Evolutionary conservation across 2,113 vertebrate species (phyloP), one percentile per base, ranked within the genome.

Genomic region (Rhea pennata): DNA sequence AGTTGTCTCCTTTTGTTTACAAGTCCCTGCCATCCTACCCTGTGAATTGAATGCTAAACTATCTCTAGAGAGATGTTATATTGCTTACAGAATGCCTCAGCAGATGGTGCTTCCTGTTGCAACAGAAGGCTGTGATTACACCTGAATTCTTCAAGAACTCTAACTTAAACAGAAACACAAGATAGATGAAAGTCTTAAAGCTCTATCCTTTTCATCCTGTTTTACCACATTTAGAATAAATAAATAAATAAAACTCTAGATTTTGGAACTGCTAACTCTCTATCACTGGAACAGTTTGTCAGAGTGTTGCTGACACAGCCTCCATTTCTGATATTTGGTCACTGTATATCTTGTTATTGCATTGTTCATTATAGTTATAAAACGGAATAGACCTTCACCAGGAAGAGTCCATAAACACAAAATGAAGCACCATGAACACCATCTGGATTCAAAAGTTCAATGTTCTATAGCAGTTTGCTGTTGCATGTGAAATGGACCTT

Each of bases 1-100:
- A 91, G 96, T 97, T 98, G 96, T 97, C 97, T 98, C 96, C 97
- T 97, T 98, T 98, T 98, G 98, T 98, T 98, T 98, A 98, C 97
- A 98, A 98, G 96, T 97, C 96, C 90, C 97, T 97, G 97, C 97
- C 97, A 98, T 98, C 95, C 93, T 98, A 98, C 97, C 98, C 95
- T 98, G 98, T 98, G 98, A 98, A 98, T 95, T 98, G 98, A 98
- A 98, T 98, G 98, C 98, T 98, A 98, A 99, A 97, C 97, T 97
- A 88, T 98, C 98, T 98, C 98, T 95, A 83, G 98, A 98, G 98
- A 98, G 96, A 98, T 78, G 56, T 98, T 97, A 97, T 97, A 98
- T 97, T 97, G 97, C 97, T 97, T 98, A 97, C 98, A 98, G 98
- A 98, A 98, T 98, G 98, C 98, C 96, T 97, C 93, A 96, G 97